Evolutionary conservation across 1,140 invertebrate genomes (phyloP), one percentile per base, ranked within the genome.

Genomic region (Danaus plexippus): DNA sequence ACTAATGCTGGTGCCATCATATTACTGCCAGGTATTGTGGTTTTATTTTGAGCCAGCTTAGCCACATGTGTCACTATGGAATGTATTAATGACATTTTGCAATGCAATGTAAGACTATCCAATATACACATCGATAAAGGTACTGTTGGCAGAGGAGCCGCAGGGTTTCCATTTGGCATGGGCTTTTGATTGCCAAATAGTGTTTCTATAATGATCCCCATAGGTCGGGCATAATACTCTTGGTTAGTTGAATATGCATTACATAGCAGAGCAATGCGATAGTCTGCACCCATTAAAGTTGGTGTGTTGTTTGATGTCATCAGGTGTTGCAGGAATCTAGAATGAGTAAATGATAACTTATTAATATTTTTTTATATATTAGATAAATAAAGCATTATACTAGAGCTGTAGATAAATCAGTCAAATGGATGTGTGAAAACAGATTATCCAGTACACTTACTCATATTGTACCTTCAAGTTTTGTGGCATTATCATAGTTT

Each of bases 1-100:
- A 98, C 94, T 0, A 99, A 85, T 0, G 97, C 96, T 2, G 97
- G 97, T 1, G 97, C 92, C 54, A 97, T 88, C 53, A 92, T 91
- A 53, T 71, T 83, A 13, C 78, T 86, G 0, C 80, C 80, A 0
- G 91, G 89, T 67, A 95, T 91, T 43, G 77, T 93, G 0, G 92
- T 92, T 75, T 98, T 97, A 4, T 92, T 93, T 64, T 96, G 94
- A 0, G 95, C 95, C 53, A 95, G 88, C 76, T 96, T 96, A 11
- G 96, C 94, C 1, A 98, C 93, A 71, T 96, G 92, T 1, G 94
- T 94, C 0, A 96, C 95, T 67, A 97, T 97, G 49, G 93, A 94
- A 57, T 98, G 97, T 55, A 98, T 98, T n/a, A 99, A 85, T 61
- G 95, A 97, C 97, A 99, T 98, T 84, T 98, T 98, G 0, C 96